phyloP scores from a whole-genome alignment of 2,797 vertebrate genomes.

The Ctenopoma kingsleyae region DNA sequence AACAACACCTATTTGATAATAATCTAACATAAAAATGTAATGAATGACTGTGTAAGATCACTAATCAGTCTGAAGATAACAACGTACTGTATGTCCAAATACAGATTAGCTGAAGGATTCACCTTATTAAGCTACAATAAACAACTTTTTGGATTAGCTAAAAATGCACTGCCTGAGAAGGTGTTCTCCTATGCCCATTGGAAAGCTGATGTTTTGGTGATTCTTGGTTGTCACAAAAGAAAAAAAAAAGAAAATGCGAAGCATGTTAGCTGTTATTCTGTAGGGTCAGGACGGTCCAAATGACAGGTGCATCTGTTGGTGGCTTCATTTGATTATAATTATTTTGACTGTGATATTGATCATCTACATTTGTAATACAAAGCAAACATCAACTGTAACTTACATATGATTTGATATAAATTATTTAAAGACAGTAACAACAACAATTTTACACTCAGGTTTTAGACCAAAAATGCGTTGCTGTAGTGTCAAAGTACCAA shows the following conservation, averaged over 20 bases:
- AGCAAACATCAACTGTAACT: slow-evolving; percentile 32
- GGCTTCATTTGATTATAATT: slow-evolving; percentile 13
- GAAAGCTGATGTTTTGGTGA: slow-evolving; percentile 11
- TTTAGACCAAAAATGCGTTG: slow-evolving; percentile 72
- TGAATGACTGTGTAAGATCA: not conserved
- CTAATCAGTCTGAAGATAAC: not conserved
- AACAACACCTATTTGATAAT: not conserved
- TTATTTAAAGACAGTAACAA: slow-evolving; percentile 24
- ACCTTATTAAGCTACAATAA: not conserved
- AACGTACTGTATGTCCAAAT: not conserved
- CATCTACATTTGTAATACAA: slow-evolving; percentile 29
- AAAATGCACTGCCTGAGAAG: not conserved
- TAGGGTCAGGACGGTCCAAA: not conserved
- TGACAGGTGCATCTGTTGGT: slow-evolving; percentile 16
- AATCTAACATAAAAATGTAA: not conserved
- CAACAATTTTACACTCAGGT: not conserved
- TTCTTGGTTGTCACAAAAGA: not conserved
- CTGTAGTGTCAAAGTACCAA: slow-evolving; percentile 60
- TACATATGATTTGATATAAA: slow-evolving; percentile 17
- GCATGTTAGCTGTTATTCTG: not conserved
- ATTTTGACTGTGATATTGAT: slow-evolving; percentile 21
- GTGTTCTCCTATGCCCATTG: not conserved
- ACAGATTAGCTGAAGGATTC: not conserved
- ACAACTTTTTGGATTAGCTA: not conserved
- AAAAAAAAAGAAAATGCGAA: not conserved